Conservation (phyloP, 2,888 invertebrate genomes). For the Elegia similella region DNA sequence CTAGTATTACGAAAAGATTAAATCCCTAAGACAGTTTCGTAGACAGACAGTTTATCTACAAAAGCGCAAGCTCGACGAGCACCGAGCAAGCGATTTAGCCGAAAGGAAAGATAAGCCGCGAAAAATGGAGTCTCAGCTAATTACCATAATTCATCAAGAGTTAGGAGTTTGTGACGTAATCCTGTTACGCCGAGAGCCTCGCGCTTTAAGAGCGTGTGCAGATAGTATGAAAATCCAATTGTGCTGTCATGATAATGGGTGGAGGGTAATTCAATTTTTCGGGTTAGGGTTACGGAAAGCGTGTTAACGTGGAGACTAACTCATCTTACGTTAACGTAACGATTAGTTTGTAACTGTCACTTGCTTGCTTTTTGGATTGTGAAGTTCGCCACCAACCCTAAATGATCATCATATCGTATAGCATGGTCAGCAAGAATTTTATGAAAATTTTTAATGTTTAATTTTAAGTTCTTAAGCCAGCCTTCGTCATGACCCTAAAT, state of each 20-base stretch:
- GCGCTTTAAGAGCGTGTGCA: not conserved
- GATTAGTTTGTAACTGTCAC: no score
- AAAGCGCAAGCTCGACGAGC: not conserved
- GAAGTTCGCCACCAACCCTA: no score
- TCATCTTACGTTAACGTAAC: no score
- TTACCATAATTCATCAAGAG: conserved; percentile 51
- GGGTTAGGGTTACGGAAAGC: not conserved
- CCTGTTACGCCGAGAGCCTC: conserved; percentile 15
- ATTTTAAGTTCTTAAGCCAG: no score
- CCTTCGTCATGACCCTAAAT: no score
- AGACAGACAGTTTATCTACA: not conserved
- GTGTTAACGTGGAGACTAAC: not conserved
- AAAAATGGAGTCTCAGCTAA: conserved; percentile 44
- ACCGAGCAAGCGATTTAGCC: conserved; percentile 13
- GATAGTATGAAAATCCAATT: not conserved
- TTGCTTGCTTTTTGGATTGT: no score
- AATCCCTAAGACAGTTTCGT: not conserved
- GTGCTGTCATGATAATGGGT: not conserved
- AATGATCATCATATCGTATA: no score
- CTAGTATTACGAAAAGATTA: not conserved
- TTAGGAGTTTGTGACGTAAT: conserved; percentile 26
- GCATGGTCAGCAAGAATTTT: no score
- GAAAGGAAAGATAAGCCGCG: conserved; percentile 24
- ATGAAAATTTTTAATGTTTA: no score
- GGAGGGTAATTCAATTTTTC: not conserved